phyloP scores from a whole-genome alignment of 2,113 vertebrate species.

The Ctenomys sociabilis region DNA sequence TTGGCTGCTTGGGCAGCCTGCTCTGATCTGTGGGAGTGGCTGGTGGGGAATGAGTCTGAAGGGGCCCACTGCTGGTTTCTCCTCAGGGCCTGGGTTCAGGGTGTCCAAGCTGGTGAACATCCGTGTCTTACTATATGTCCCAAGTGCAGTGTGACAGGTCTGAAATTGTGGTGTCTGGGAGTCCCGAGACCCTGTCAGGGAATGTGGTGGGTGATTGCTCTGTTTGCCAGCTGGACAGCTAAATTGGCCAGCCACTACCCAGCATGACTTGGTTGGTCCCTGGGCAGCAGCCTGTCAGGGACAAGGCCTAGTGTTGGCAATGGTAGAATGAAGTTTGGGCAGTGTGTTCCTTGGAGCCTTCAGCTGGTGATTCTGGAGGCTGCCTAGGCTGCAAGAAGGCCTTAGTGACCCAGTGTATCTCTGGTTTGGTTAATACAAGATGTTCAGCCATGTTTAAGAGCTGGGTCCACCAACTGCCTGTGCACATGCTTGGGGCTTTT shows the following conservation, averaged over 20 bases:
- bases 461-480: neutral
- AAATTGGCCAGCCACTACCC: neutral
- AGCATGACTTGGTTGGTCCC: neutral
- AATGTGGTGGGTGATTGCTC: neutral
- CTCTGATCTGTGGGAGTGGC: neutral
- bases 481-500: neutral
- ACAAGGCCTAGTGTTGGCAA: neutral
- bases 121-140: neutral
- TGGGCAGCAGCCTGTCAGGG: neutral
- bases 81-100: neutral
- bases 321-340: neutral
- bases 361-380: neutral
- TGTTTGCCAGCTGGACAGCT: neutral
- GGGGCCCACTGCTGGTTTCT: neutral
- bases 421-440: neutral
- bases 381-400: neutral
- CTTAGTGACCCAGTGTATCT: neutral
- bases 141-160: rapidly evolving
- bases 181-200: neutral
- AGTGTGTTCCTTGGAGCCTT: neutral
- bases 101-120: rapidly evolving
- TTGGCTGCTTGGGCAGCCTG: neutral
- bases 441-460: neutral
- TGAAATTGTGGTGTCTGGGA: rapidly evolving
- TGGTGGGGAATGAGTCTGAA: neutral